Base-by-base conservation (phyloP, 2,113 vertebrate species). In the Sander vitreus region DNA sequence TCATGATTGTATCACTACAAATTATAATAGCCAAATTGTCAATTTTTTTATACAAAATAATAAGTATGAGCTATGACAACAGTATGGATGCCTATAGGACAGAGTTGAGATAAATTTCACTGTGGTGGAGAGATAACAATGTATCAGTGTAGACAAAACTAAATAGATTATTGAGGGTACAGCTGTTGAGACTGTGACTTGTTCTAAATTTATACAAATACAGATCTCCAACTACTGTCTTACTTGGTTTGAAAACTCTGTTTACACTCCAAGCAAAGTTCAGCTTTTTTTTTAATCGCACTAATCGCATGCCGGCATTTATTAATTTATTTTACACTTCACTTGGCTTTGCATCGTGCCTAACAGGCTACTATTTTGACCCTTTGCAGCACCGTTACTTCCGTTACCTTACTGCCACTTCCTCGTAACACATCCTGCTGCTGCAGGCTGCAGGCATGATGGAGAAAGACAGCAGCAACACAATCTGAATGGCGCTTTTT, bases 121-220 rank as follows among this genome's bases (percentile, higher is more conserved):
- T 43, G 5, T 14, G n/a, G 15, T 69, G n/a, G 43, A 27, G 43
- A 25, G 16, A 27, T 27, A 65, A 58, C 12, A 63, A 45, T 79
- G 45, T 47, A n/a, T 72, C 19, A 57, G 25, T 57, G 25, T 36
- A 47, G 21, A 72, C 39, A 48, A 71, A 78, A 63, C 12, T n/a
- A 62, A 53, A 62, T n/a, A 23, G 36, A 21, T 45, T 12, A n/a
- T n/a, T 70, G 66, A 60, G 47, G 23, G 1, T 30, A 55, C 48
- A 33, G 23, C 58, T 64, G 48, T 43, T 71, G 57, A 54, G 48
- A 21, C 39, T 67, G 23, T 43, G 48, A 65, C 27, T 47, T 25
- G 27, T 69, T 78, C 51, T 51, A 53, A 39, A 58, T 53, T 23
- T 30, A 18, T 51, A 1, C 1, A 1, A 63, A 79, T n/a, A 21